These are phyloP conservation scores for Sebastes diaconus DNA, from an alignment of 2,797 vertebrate genomes.

Conservation along the genomic window DNA sequence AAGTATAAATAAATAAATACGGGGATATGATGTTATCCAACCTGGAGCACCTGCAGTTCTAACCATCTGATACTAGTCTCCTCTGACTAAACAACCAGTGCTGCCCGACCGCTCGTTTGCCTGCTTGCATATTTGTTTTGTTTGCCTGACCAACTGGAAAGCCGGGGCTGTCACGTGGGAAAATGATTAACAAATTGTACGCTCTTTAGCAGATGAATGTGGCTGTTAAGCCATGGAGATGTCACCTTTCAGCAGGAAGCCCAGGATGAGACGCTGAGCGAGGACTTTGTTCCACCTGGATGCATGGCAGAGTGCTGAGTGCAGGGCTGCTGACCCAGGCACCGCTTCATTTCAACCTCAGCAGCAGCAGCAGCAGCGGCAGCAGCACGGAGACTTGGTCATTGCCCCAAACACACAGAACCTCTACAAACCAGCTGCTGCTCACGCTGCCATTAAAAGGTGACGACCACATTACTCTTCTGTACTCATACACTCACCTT, in stretches of 20 bases:
- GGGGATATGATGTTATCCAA: constrained; percentile 4
- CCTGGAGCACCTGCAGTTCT: constrained; percentile 36
- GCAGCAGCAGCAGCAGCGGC: constrained; percentile 60
- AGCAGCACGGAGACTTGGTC: constrained; percentile 54
- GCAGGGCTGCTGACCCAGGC: constrained; percentile 80
- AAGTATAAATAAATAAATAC: background rate
- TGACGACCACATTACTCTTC: constrained; percentile 16
- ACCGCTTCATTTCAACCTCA: constrained; percentile 73
- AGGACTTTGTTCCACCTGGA: constrained; percentile 80
- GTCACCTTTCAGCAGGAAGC: constrained; percentile 78
- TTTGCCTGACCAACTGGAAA: constrained; percentile 74
- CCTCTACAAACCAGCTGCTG: constrained; percentile 27
- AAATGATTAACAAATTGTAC: constrained; percentile 80
- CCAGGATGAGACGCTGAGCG: constrained; percentile 69
- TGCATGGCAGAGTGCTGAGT: constrained; percentile 78
- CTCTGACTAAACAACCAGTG: constrained; percentile 30
- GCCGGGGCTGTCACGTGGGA: constrained; percentile 49
- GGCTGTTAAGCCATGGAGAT: constrained; percentile 74
- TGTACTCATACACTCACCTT: background rate
- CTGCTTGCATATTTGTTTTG: constrained; percentile 65
- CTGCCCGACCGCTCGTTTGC: constrained; percentile 48
- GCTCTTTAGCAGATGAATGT: constrained; percentile 81
- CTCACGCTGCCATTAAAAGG: constrained; percentile 42
- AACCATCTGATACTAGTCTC: constrained; percentile 25
- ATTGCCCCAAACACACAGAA: constrained; percentile 34